A percentile compares a stretch with the other conserved stretches of the same genome.
phyloP scores from a whole-genome alignment of 2,888 invertebrate genomes.

The Hydropsyche betteni region DNA sequence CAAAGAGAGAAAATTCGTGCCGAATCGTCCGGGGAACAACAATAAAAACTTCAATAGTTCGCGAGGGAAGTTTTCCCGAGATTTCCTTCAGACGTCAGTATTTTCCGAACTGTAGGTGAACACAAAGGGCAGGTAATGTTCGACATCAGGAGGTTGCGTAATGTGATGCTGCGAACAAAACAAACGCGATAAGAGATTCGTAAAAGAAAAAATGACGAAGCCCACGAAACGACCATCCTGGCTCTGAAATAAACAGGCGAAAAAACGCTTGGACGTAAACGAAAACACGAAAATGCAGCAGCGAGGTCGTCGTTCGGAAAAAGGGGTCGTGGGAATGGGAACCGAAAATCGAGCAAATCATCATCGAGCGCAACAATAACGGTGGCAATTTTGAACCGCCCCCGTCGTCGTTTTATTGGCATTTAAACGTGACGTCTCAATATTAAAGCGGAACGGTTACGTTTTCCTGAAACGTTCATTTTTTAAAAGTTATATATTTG shows the following conservation, averaged over 20 bases:
- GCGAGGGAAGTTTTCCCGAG: background rate
- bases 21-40: background rate
- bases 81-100: background rate
- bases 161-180: conserved; percentile 39
- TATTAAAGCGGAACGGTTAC: background rate
- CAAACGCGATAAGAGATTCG: conserved; percentile 36
- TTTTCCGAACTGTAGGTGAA: conserved; percentile 2
- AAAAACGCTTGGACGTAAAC: background rate
- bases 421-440: background rate
- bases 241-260: background rate
- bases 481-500: too few species aligned
- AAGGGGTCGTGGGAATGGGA: background rate
- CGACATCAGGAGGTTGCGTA: conserved; percentile 38
- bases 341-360: conserved; percentile 3
- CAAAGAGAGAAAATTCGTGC: background rate
- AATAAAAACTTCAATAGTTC: conserved; percentile 19
- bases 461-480: too few species aligned
- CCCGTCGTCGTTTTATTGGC: background rate
- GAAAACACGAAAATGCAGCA: background rate
- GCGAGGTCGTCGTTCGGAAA: background rate
- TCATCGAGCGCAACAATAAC: background rate
- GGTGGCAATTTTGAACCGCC: background rate
- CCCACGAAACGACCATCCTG: conserved; percentile 15
- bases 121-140: conserved; percentile 37
- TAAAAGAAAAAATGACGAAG: conserved; percentile 34